These are phyloP conservation scores for Anthrax anthrax DNA, from an alignment of 2,888 invertebrate genomes.

Conservation along the genomic window DNA sequence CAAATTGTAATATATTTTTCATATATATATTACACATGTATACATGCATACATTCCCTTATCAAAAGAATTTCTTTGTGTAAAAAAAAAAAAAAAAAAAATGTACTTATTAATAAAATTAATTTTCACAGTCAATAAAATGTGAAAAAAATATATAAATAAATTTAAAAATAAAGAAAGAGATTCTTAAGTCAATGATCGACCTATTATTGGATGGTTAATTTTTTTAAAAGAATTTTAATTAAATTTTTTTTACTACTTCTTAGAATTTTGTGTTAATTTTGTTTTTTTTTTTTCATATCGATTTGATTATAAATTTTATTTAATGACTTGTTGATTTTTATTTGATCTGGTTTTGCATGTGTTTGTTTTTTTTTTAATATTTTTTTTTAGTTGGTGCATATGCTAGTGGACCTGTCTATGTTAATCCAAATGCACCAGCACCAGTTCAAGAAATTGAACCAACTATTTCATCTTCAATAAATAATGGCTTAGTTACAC, in stretches of 20 bases:
- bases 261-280: too few relatives aligned
- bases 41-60: too few relatives aligned
- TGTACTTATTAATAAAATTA: not conserved
- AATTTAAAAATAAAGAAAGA: not conserved
- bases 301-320: too few relatives aligned
- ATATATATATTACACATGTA: too few relatives aligned
- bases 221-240: too few relatives aligned
- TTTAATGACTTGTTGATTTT: too few relatives aligned
- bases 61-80: too few relatives aligned
- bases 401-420: conserved; percentile 8
- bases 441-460: conserved; percentile 4
- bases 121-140: not conserved
- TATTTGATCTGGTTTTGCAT: too few relatives aligned
- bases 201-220: not conserved
- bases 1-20: too few relatives aligned
- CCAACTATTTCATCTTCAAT: conserved; percentile 6
- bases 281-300: too few relatives aligned
- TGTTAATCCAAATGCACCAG: conserved; percentile 8
- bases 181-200: not conserved
- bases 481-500: conserved; percentile 47
- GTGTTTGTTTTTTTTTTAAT: not conserved
- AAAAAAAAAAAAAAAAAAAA: too few relatives aligned
- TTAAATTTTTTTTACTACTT: too few relatives aligned
- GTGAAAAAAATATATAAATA: not conserved
- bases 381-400: not conserved